Conservation (phyloP, 2,113 vertebrate genomes). For the Myocastor coypus region DNA sequence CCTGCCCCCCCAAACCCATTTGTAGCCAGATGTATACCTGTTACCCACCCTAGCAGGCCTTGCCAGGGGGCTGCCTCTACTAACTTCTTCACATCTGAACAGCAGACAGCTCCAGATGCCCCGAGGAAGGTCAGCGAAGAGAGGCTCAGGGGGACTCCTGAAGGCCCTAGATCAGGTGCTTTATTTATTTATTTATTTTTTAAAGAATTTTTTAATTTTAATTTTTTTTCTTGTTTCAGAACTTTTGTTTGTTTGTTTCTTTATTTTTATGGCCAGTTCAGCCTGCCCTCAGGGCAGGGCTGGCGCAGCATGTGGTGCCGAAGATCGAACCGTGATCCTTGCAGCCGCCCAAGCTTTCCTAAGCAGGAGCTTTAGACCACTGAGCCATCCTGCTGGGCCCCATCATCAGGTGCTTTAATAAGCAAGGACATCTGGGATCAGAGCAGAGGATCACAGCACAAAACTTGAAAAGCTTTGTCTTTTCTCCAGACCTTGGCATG, state of each 20-base stretch:
- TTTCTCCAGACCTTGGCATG: not conserved
- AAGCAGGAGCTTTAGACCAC: too few species aligned
- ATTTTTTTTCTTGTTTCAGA: too few species aligned
- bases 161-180: not conserved
- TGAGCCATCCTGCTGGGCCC: too few species aligned
- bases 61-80: not conserved
- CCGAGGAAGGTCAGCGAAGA: fast-evolving
- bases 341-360: too few species aligned
- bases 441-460: not conserved
- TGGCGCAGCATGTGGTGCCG: too few species aligned
- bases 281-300: too few species aligned
- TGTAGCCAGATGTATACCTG: not conserved
- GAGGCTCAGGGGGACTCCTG: not conserved
- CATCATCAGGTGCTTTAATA: not conserved
- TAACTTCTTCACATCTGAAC: not conserved
- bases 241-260: too few species aligned
- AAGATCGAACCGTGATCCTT: too few species aligned
- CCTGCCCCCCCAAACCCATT: not conserved
- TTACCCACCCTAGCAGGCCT: too few species aligned
- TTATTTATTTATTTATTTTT: too few species aligned
- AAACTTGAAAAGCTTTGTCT: not conserved
- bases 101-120: not conserved
- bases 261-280: too few species aligned
- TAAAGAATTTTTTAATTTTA: too few species aligned
- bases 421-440: not conserved